Evolutionary conservation across 1,140 invertebrate genomes (phyloP).

Genomic region (Oryctes rhinoceros): DNA sequence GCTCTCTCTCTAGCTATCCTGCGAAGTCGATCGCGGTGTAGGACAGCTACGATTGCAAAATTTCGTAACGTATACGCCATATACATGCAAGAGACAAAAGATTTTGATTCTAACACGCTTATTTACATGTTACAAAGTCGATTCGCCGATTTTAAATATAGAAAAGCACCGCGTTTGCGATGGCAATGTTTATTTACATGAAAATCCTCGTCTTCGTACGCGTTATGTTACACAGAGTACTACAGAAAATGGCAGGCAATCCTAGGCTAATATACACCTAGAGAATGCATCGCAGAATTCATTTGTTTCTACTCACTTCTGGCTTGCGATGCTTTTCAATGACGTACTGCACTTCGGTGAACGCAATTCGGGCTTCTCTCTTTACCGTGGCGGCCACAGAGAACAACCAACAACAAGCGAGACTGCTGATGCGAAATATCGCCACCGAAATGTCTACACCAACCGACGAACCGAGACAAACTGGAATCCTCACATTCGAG

Average conservation of each 20-base stretch:
- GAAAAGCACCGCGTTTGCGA: background rate
- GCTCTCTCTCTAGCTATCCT: background rate
- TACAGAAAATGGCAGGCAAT: background rate
- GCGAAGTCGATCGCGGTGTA: background rate
- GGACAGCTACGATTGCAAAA: background rate
- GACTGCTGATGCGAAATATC: background rate
- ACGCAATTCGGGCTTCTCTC: background rate
- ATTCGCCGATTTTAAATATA: background rate
- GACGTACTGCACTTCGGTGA: background rate
- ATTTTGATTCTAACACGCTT: too few relatives aligned
- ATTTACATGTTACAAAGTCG: too few relatives aligned
- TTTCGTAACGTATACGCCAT: background rate
- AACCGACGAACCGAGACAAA: background rate
- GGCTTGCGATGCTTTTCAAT: background rate
- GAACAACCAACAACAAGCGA: slow-evolving; percentile 5
- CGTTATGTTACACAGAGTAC: background rate
- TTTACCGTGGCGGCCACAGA: background rate
- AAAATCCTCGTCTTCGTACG: background rate
- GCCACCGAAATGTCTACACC: slow-evolving; percentile 1
- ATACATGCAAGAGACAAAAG: background rate
- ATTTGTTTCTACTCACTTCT: background rate
- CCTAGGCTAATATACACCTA: background rate
- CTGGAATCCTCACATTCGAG: background rate
- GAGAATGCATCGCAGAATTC: too few relatives aligned
- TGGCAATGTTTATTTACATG: background rate